Evolutionary conservation across 2,888 invertebrate genomes (phyloP).

Genomic region (Caenorhabditis imperialis): DNA sequence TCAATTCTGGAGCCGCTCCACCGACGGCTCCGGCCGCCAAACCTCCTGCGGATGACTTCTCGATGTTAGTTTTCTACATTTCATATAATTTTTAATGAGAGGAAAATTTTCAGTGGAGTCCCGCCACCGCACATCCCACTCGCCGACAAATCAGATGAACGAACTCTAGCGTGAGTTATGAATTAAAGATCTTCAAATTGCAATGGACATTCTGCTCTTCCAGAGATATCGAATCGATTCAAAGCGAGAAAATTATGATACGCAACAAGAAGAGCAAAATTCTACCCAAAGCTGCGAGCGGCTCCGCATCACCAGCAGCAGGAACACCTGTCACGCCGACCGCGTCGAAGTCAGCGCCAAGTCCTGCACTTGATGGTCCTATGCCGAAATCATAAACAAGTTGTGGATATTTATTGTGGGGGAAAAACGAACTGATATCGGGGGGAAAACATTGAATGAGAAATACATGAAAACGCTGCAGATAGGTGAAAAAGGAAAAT

Average conservation of each 20-base stretch:
- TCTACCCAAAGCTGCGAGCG: neutral
- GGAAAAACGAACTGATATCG: constrained; percentile 25
- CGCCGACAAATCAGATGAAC: constrained; percentile 41
- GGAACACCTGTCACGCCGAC: neutral
- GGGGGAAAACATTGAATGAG: neutral
- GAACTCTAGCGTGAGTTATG: constrained; percentile 29
- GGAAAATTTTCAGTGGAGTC: constrained; percentile 11
- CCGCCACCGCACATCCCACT: constrained; percentile 40
- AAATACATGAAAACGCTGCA: constrained; percentile 37
- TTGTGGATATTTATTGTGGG: neutral
- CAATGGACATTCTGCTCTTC: constrained; percentile 1
- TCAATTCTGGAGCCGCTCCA: neutral
- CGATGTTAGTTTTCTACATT: constrained; percentile 2
- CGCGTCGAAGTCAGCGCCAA: too few relatives aligned
- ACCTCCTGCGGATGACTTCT: constrained; percentile 29
- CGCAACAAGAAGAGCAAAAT: constrained; percentile 7
- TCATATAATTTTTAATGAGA: neutral
- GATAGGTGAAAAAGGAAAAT: constrained; percentile 13
- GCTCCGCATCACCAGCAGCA: neutral
- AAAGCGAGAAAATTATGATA: constrained; percentile 40
- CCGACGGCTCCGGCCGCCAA: neutral
- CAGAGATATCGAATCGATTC: constrained; percentile 53
- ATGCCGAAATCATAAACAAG: too few relatives aligned
- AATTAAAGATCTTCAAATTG: neutral
- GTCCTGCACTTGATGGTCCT: too few relatives aligned